Conservation (phyloP, 2,797 vertebrate species). For the Acrossocheilus wenchowensis region DNA sequence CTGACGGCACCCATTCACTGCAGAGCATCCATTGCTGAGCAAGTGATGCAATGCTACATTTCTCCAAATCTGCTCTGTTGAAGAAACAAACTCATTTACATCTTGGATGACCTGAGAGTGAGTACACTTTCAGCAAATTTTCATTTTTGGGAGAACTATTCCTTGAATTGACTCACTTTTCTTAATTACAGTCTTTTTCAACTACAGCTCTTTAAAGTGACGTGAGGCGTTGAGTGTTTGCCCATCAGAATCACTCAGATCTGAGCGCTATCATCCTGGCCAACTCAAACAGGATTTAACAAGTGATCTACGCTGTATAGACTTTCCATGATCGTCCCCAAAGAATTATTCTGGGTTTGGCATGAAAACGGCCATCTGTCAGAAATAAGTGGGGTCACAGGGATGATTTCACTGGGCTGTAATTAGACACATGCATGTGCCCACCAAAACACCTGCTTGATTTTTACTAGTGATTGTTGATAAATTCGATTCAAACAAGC, state of each 20-base stretch:
- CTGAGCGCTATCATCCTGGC: not conserved
- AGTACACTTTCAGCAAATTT: not conserved
- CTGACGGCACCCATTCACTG: not conserved
- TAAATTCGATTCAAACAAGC: conserved; percentile 3
- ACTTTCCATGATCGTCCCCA: not conserved
- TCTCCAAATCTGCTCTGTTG: not conserved
- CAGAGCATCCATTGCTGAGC: not conserved
- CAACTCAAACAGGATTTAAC: conserved; percentile 10
- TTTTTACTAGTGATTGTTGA: conserved; percentile 44
- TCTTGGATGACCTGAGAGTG: not conserved
- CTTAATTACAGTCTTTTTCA: not conserved
- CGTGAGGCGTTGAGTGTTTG: not conserved
- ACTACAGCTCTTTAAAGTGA: not conserved
- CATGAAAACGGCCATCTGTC: conserved; percentile 9
- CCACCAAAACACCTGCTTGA: conserved; percentile 39
- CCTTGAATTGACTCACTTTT: not conserved
- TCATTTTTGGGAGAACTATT: not conserved
- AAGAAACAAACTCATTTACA: not conserved
- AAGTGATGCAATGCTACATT: not conserved
- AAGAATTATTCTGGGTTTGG: not conserved
- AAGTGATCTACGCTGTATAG: not conserved
- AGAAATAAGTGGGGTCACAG: conserved; percentile 16
- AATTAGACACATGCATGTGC: conserved; percentile 13
- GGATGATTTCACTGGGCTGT: conserved; percentile 18
- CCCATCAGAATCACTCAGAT: not conserved